These are phyloP conservation scores for Magallana gigas DNA, from an alignment of 1,140 invertebrate genomes.

Conservation along the genomic window DNA sequence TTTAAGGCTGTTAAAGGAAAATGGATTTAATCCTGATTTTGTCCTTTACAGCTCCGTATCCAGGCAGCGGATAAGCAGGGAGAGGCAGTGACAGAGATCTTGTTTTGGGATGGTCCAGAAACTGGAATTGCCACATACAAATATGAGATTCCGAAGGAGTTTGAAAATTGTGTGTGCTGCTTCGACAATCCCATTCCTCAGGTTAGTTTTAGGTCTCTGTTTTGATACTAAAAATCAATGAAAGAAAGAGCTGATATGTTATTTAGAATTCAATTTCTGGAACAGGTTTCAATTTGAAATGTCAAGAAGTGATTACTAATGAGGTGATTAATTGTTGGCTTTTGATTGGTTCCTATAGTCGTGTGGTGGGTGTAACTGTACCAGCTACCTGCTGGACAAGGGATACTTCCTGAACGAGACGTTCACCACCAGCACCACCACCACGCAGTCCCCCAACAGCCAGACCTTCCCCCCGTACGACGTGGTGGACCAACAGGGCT, in stretches of 20 bases:
- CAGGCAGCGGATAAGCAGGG: constrained; percentile 57
- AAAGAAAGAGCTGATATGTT: too few species aligned
- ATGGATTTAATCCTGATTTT: not conserved
- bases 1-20: not conserved
- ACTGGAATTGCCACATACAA: constrained; percentile 57
- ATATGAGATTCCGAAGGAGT: constrained; percentile 51
- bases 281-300: too few species aligned
- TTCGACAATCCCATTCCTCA: constrained; percentile 24
- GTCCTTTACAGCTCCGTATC: constrained; percentile 45
- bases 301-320: too few species aligned
- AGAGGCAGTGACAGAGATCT: constrained; percentile 61
- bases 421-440: constrained; percentile 18
- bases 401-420: constrained; percentile 42
- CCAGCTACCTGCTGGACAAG: constrained; percentile 9
- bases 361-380: constrained; percentile 38
- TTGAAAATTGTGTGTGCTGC: constrained; percentile 57
- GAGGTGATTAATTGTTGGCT: too few species aligned
- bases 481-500: not conserved
- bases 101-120: constrained; percentile 63
- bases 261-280: too few species aligned
- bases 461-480: constrained; percentile 1
- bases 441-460: not conserved
- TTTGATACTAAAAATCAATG: too few species aligned
- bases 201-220: constrained; percentile 10
- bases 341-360: not conserved